A percentile compares a stretch with the other conserved stretches of the same genome.
These are phyloP conservation scores for Candoia aspera DNA, from an alignment of 2,113 vertebrate species.

Conservation along the genomic window DNA sequence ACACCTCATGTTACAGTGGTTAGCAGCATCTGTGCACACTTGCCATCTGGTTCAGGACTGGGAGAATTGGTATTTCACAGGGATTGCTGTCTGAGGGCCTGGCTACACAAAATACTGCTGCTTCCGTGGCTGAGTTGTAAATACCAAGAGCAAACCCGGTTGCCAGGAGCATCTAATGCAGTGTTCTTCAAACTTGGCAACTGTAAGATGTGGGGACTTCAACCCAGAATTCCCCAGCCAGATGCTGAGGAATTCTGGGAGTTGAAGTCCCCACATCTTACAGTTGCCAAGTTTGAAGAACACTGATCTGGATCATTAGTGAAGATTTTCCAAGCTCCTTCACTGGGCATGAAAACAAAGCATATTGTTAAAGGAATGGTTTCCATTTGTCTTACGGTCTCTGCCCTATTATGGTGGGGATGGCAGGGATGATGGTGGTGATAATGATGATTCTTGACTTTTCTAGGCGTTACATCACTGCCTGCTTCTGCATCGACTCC, in stretches of 20 bases:
- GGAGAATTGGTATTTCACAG: background rate
- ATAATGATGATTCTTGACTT: background rate
- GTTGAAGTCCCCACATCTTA: background rate
- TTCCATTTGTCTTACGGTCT: accelerated
- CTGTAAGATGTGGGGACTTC: too few relatives aligned
- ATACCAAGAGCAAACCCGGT: background rate
- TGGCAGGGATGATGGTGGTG: background rate
- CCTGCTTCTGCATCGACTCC: conserved; percentile 59
- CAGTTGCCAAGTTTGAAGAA: background rate
- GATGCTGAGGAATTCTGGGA: background rate
- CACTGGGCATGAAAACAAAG: accelerated
- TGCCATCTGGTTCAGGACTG: background rate
- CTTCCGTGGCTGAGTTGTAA: background rate
- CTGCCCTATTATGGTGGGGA: background rate
- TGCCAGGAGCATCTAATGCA: background rate
- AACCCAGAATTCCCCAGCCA: too few relatives aligned
- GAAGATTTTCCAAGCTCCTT: background rate
- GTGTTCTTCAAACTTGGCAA: too few relatives aligned
- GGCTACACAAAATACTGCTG: too few relatives aligned
- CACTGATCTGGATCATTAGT: background rate
- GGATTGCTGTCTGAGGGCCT: background rate
- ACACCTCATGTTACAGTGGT: background rate
- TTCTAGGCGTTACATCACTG: conserved; percentile 65
- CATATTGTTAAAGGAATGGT: background rate
- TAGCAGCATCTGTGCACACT: background rate